These are phyloP conservation scores for Drosophila nasuta DNA, from an alignment of 1,140 invertebrate genomes.

Conservation along the genomic window DNA sequence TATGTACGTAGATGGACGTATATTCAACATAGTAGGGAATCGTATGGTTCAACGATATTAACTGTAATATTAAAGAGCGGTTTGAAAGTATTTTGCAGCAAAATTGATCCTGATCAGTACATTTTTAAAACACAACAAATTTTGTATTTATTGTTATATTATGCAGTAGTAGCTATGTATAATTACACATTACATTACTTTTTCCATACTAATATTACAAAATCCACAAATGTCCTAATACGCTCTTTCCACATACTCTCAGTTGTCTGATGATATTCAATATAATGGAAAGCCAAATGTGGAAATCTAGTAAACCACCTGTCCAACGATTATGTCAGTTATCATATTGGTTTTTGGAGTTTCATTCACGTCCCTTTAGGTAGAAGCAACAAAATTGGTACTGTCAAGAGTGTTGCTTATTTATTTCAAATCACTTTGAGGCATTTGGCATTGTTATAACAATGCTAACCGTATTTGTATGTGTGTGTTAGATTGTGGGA, in stretches of 20 bases:
- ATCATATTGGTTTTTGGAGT: constrained; percentile 60
- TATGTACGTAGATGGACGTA: no score
- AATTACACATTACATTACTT: no score
- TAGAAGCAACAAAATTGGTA: constrained; percentile 45
- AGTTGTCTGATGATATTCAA: background rate
- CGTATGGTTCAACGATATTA: no score
- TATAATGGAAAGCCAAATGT: constrained; percentile 12
- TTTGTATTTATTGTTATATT: no score
- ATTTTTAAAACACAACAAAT: no score
- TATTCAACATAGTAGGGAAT: no score
- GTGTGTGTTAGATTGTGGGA: constrained; percentile 35
- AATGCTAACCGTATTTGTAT: background rate
- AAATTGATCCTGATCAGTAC: no score
- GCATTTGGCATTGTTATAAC: constrained; percentile 40
- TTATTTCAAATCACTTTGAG: constrained; percentile 27
- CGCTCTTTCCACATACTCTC: background rate
- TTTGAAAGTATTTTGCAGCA: no score
- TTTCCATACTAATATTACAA: no score
- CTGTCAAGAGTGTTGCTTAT: constrained; percentile 69
- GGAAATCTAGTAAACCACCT: constrained; percentile 24
- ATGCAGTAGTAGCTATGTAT: no score
- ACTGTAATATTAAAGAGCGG: no score
- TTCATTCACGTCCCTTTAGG: constrained; percentile 40
- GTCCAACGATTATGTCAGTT: constrained; percentile 60
- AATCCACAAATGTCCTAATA: no score